A percentile compares a stretch with the other conserved stretches of the same genome.
phyloP scores from a whole-genome alignment of 1,140 invertebrate genomes.

The Cepaea nemoralis region DNA sequence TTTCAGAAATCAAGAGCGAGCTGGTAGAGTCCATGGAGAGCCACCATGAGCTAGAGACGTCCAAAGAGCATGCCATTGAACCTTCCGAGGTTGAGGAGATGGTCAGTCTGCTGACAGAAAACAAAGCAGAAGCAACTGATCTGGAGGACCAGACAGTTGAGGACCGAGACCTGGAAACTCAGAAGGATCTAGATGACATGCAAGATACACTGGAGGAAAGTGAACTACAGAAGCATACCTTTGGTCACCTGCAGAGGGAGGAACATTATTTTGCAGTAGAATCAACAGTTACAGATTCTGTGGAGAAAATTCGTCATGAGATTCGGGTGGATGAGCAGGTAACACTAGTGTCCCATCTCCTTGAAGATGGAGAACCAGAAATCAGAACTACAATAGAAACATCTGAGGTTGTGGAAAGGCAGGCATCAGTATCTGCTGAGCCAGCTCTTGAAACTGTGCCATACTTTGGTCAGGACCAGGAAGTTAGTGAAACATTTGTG shows the following conservation, averaged over 20 bases:
- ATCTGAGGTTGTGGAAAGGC: neutral
- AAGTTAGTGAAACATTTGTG: neutral
- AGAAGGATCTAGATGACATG: neutral
- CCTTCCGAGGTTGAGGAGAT: neutral
- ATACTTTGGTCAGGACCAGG: neutral
- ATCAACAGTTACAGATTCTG: neutral
- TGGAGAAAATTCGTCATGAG: neutral
- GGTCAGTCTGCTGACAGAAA: neutral
- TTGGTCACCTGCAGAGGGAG: neutral
- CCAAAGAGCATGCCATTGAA: neutral
- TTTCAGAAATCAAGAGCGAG: constrained; percentile 39
- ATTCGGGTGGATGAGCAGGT: neutral
- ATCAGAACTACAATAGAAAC: neutral
- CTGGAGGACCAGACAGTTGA: neutral
- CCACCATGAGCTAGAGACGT: constrained; percentile 21
- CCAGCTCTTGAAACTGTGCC: neutral
- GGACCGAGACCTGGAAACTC: neutral
- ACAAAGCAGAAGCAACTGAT: neutral
- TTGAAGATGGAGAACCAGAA: constrained; percentile 2
- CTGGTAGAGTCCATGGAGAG: constrained; percentile 29
- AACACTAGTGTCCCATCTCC: neutral
- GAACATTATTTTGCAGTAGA: neutral
- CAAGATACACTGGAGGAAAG: neutral
- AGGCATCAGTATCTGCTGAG: neutral
- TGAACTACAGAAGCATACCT: neutral